Percentiles rank a stretch among this genome's conserved stretches.
These are phyloP conservation scores for Gastrophryne carolinensis DNA, from an alignment of 2,797 vertebrate genomes.

Conservation along the genomic window DNA sequence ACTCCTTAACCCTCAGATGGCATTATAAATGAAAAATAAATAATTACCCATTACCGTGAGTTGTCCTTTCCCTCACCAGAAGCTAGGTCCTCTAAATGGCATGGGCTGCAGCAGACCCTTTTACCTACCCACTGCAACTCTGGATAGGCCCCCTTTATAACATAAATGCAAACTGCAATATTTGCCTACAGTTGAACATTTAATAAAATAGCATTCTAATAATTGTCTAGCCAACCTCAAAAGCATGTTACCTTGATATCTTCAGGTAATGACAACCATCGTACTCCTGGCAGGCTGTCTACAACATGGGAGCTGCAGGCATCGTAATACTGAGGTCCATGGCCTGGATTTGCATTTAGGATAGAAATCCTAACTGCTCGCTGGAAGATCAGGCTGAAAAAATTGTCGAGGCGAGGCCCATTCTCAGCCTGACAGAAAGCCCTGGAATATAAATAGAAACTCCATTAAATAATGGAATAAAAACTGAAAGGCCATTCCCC, in stretches of 20 bases:
- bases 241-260: constrained; percentile 78
- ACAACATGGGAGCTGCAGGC: constrained; percentile 73
- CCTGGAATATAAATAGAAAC: constrained; percentile 67
- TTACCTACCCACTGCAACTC: too few species aligned
- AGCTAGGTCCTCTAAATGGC: too few species aligned
- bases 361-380: constrained; percentile 78
- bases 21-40: too few species aligned
- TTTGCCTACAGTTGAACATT: too few species aligned
- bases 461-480: neutral
- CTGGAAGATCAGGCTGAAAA: constrained; percentile 96
- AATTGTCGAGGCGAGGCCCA: constrained; percentile 82
- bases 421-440: constrained; percentile 85
- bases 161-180: too few species aligned
- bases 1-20: too few species aligned
- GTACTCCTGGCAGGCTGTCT: constrained; percentile 82
- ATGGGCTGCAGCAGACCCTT: too few species aligned
- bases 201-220: too few species aligned
- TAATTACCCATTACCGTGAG: too few species aligned
- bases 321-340: constrained; percentile 58
- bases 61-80: too few species aligned
- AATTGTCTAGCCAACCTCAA: too few species aligned
- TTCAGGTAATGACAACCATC: constrained; percentile 85
- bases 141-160: too few species aligned
- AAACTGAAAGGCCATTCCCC: neutral
- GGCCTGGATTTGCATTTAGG: constrained; percentile 57